Evolutionary conservation across 2,113 vertebrate genomes (phyloP).

Genomic region (Percina caprodes): DNA sequence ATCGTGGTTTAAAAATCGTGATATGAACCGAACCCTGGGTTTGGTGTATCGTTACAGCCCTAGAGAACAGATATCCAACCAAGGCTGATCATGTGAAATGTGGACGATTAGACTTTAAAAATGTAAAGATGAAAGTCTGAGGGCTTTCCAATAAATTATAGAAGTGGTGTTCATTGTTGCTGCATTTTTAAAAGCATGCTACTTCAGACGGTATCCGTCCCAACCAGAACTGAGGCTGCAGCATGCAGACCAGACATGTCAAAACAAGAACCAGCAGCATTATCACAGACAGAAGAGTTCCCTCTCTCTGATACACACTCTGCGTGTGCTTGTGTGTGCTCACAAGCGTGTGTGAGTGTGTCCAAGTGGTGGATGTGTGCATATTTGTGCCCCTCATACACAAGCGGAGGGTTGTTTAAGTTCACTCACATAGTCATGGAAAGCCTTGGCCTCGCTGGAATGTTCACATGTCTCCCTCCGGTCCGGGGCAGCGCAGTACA

Average conservation of each 20-base stretch:
- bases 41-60: background rate
- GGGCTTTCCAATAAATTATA: conserved; percentile 61
- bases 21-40: no score
- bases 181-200: conserved; percentile 57
- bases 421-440: conserved; percentile 91
- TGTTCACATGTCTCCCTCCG: conserved; percentile 92
- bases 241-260: conserved; percentile 42
- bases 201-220: conserved; percentile 50
- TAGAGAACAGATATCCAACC: conserved; percentile 29
- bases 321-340: background rate
- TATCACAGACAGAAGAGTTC: conserved; percentile 28
- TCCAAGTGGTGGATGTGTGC: conserved; percentile 12
- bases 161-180: conserved; percentile 31
- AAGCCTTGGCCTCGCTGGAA: conserved; percentile 93
- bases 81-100: conserved; percentile 17
- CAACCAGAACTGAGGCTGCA: conserved; percentile 44
- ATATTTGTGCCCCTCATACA: conserved; percentile 29
- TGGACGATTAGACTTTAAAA: conserved; percentile 28
- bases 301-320: conserved; percentile 26
- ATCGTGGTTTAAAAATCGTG: no score
- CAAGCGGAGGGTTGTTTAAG: conserved; percentile 62
- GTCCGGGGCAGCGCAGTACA: conserved; percentile 93
- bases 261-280: conserved; percentile 65
- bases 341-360: conserved; percentile 2
- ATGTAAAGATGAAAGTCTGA: conserved; percentile 35